Percentiles rank a stretch among this genome's conserved stretches.
Conservation (phyloP, 2,797 vertebrate genomes). For the Squalus acanthias region DNA sequence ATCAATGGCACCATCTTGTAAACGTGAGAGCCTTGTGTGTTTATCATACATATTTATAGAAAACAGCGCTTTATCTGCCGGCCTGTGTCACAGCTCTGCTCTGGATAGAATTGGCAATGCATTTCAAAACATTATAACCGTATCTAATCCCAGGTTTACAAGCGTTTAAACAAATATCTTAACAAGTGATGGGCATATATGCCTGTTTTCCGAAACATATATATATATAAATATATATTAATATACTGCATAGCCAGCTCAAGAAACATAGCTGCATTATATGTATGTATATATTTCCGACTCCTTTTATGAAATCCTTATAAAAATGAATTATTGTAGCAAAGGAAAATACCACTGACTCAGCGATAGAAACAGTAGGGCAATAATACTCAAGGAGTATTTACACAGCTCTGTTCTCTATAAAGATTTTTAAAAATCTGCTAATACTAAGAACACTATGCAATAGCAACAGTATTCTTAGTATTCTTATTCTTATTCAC, state of each 20-base stretch:
- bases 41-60: constrained; percentile 94
- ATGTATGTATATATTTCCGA: neutral
- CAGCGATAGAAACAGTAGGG: neutral
- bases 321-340: neutral
- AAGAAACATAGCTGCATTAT: neutral
- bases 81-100: neutral
- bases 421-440: neutral
- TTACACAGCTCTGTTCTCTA: neutral
- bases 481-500: too few species aligned
- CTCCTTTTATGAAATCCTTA: neutral
- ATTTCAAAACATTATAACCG: constrained; percentile 6
- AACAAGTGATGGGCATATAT: neutral
- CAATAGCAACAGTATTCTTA: too few species aligned
- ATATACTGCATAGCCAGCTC: neutral
- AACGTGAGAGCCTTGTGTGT: constrained; percentile 90
- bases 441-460: neutral
- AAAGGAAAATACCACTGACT: neutral
- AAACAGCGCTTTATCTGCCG: neutral
- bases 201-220: neutral
- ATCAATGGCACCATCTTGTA: constrained; percentile 93
- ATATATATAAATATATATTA: too few species aligned
- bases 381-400: neutral
- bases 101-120: neutral
- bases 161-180: neutral
- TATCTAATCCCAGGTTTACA: neutral